Conservation (phyloP, 2,888 invertebrate species). For the Synanthedon andrenaeformis region DNA sequence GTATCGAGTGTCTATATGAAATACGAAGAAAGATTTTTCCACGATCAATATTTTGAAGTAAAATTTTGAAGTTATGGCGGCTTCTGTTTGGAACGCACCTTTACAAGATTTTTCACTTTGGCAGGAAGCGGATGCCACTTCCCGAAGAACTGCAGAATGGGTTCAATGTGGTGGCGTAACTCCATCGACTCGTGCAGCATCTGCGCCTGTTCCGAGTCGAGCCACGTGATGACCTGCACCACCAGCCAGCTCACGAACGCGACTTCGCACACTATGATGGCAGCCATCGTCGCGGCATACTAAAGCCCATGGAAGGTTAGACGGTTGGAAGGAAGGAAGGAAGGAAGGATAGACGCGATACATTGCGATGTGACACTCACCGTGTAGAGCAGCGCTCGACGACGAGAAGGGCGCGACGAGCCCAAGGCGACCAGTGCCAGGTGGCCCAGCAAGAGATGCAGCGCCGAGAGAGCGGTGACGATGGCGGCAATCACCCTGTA, state of each 20-base stretch:
- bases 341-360: no score
- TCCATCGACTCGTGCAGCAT: constrained; percentile 16
- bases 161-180: constrained; percentile 22
- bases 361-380: background rate
- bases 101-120: constrained; percentile 19
- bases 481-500: constrained; percentile 10
- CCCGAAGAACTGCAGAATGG: constrained; percentile 23
- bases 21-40: no score
- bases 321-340: no score
- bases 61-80: no score
- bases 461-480: background rate
- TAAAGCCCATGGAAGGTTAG: constrained; percentile 5
- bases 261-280: constrained; percentile 17
- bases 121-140: constrained; percentile 27
- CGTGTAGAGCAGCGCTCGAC: constrained; percentile 4
- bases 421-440: constrained; percentile 7
- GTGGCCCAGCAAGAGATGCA: constrained; percentile 1
- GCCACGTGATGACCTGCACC: constrained; percentile 20
- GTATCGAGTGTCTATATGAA: no score
- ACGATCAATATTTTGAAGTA: no score
- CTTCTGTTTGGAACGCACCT: constrained; percentile 12
- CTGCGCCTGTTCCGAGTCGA: constrained; percentile 13
- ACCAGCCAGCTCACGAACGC: constrained; percentile 21
- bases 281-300: constrained; percentile 22
- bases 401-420: constrained; percentile 5